Conservation (phyloP, 2,113 vertebrate genomes). For the Thryonomys swinderianus region DNA sequence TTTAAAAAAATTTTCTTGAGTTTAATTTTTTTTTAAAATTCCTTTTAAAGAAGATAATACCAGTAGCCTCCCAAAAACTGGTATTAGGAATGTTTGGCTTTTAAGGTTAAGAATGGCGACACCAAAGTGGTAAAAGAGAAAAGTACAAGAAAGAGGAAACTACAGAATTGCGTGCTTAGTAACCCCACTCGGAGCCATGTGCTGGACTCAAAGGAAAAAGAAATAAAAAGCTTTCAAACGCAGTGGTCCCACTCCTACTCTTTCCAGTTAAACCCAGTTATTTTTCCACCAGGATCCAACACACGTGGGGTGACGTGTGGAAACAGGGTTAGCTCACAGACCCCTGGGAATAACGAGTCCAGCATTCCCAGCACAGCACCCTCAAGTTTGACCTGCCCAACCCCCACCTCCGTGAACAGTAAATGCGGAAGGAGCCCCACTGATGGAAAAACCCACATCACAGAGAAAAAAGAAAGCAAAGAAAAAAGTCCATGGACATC, state of each 20-base stretch:
- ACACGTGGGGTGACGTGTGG: constrained; percentile 64
- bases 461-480: constrained; percentile 48
- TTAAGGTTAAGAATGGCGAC: neutral
- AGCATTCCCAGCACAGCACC: constrained; percentile 60
- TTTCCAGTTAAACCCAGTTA: constrained; percentile 74
- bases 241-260: constrained; percentile 68
- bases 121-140: constrained; percentile 17
- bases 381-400: constrained; percentile 16
- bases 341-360: constrained; percentile 39
- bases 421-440: neutral
- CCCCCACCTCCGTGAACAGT: neutral
- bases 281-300: constrained; percentile 69
- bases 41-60: constrained; percentile 47
- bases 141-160: neutral
- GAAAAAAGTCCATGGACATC: constrained; percentile 12
- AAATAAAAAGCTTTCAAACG: constrained; percentile 68
- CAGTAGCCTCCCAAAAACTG: constrained; percentile 11
- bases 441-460: constrained; percentile 59
- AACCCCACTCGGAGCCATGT: constrained; percentile 10
- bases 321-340: constrained; percentile 75
- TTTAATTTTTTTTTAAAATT: neutral
- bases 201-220: constrained; percentile 58
- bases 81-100: neutral
- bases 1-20: no score
- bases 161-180: neutral